phyloP scores from a whole-genome alignment of 2,113 vertebrate species.

The Spizaetus ornatus region DNA sequence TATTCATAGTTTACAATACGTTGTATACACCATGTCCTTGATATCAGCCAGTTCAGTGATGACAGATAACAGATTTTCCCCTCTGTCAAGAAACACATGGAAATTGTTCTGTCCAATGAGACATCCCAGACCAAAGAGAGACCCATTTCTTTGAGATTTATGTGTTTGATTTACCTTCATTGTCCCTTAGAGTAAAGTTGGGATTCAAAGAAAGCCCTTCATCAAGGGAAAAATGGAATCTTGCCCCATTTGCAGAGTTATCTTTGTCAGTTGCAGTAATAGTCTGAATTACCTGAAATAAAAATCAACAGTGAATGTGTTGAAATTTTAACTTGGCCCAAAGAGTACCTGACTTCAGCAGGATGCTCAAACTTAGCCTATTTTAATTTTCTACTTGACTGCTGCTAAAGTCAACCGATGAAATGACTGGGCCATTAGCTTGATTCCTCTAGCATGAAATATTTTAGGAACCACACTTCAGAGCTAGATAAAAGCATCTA shows the following conservation, averaged over 20 bases:
- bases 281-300: constrained; percentile 92
- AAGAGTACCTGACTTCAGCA: background rate
- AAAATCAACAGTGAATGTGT: constrained; percentile 19
- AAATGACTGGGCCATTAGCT: background rate
- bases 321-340: constrained; percentile 16
- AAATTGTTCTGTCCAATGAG: background rate
- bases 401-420: background rate
- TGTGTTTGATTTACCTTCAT: constrained; percentile 83
- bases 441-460: background rate
- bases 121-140: background rate
- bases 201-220: constrained; percentile 85
- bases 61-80: background rate
- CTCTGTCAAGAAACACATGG: background rate
- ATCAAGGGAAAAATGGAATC: constrained; percentile 87
- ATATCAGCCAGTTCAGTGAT: background rate
- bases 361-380: background rate
- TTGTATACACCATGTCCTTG: background rate
- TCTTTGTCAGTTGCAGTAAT: constrained; percentile 93
- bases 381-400: background rate
- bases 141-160: background rate
- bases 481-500: background rate
- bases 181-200: constrained; percentile 96
- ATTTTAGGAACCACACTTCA: background rate
- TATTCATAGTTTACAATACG: background rate
- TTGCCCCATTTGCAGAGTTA: constrained; percentile 90